Conservation (phyloP, 2,888 invertebrate genomes). For the Spilosoma lubricipeda region DNA sequence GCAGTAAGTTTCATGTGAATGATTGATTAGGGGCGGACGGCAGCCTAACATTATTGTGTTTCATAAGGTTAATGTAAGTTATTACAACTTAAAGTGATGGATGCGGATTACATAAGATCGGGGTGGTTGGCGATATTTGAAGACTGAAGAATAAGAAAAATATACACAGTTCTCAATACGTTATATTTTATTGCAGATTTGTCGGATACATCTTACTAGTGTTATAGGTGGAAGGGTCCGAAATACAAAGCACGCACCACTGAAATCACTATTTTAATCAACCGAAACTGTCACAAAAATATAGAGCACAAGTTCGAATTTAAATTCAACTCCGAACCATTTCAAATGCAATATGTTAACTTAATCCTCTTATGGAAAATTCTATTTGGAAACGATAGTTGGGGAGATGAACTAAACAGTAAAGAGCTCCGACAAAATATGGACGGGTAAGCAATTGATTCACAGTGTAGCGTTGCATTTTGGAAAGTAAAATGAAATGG, state of each 20-base stretch:
- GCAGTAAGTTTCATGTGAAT: conserved; percentile 4
- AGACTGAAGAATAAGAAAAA: no score
- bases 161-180: no score
- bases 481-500: no score
- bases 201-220: no score
- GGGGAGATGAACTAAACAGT: neutral
- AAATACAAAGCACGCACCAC: neutral
- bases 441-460: neutral
- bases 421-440: neutral
- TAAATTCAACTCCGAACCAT: neutral
- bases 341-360: conserved; percentile 8
- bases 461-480: neutral
- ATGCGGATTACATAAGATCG: no score
- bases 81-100: neutral
- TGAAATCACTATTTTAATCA: neutral
- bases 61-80: neutral
- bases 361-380: conserved; percentile 7
- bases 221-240: neutral
- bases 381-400: conserved; percentile 6
- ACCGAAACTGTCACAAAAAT: conserved; percentile 2
- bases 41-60: neutral
- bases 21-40: neutral
- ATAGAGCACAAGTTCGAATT: neutral
- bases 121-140: no score
- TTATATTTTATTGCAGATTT: no score